Conservation (phyloP, 2,797 vertebrate species). For the Coregonus sp. region DNA sequence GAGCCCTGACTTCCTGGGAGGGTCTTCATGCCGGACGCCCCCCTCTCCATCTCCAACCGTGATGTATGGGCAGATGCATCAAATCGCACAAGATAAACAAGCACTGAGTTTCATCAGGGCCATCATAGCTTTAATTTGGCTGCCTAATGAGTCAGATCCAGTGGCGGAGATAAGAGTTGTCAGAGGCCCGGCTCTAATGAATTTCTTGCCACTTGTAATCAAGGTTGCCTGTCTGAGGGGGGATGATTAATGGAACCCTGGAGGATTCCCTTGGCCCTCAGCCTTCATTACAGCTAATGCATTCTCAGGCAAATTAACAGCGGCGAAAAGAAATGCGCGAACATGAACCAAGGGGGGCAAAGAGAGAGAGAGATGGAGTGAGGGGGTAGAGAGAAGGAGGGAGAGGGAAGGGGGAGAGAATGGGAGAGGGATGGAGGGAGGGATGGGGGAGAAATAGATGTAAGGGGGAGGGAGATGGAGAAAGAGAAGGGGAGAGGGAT, state of each 20-base stretch:
- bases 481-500: constrained; percentile 27
- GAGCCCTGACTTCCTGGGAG: constrained; percentile 74
- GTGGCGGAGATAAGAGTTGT: constrained; percentile 96
- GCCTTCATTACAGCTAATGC: constrained; percentile 90
- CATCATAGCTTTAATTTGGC: constrained; percentile 96
- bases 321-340: constrained; percentile 59
- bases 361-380: constrained; percentile 44
- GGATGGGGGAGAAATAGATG: constrained; percentile 30
- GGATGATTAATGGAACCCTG: constrained; percentile 94
- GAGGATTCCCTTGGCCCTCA: constrained; percentile 94
- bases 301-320: constrained; percentile 89
- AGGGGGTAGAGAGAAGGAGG: constrained; percentile 9
- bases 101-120: constrained; percentile 96
- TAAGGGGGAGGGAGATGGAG: constrained; percentile 22
- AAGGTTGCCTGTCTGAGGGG: constrained; percentile 96
- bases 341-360: constrained; percentile 64
- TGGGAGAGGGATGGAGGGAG: constrained; percentile 25
- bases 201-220: constrained; percentile 99
- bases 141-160: constrained; percentile 97
- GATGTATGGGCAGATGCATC: constrained; percentile 91
- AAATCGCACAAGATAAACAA: constrained; percentile 98
- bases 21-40: constrained; percentile 56
- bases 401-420: constrained; percentile 25
- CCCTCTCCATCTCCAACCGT: constrained; percentile 62
- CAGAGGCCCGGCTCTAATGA: constrained; percentile 94